These are phyloP conservation scores for Meghimatium bilineatum DNA, from an alignment of 2,888 invertebrate species.

Conservation along the genomic window DNA sequence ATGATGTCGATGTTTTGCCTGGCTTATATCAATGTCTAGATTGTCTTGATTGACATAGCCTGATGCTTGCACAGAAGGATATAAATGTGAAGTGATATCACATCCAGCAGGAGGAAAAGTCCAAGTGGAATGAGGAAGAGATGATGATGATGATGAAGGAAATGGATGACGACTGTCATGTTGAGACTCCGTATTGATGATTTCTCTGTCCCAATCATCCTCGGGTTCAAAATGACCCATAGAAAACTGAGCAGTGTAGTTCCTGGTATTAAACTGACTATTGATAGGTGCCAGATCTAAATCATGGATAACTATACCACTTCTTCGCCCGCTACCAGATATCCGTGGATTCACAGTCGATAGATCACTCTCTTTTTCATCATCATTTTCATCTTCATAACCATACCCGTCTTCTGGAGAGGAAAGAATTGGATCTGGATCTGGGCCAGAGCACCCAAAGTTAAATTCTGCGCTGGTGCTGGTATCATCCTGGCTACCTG, in stretches of 20 bases:
- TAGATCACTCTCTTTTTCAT: constrained; percentile 39
- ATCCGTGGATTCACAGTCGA: constrained; percentile 22
- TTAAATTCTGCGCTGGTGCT: constrained; percentile 67
- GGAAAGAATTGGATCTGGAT: constrained; percentile 57
- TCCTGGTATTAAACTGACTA: constrained; percentile 10
- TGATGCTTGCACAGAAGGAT: constrained; percentile 6
- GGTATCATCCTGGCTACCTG: constrained; percentile 61
- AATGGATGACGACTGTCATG: background rate
- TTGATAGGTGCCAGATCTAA: constrained; percentile 24
- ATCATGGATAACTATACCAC: constrained; percentile 38
- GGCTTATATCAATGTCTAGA: constrained; percentile 22
- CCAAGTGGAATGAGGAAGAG: constrained; percentile 32
- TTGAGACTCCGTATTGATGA: background rate
- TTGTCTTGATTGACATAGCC: background rate
- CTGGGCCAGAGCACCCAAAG: constrained; percentile 55
- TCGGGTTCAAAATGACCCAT: constrained; percentile 46
- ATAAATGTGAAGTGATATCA: constrained; percentile 1
- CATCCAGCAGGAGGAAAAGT: constrained; percentile 11
- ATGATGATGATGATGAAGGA: constrained; percentile 27
- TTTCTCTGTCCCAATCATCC: constrained; percentile 58
- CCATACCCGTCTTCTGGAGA: constrained; percentile 55
- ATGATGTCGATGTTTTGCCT: constrained; percentile 26
- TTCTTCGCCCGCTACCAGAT: constrained; percentile 28
- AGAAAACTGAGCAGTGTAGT: constrained; percentile 26
- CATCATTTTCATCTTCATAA: constrained; percentile 48